Percentiles rank a stretch among this genome's conserved stretches.
Evolutionary conservation across 1,140 invertebrate genomes (phyloP).

Genomic region (Camponotus vicinus): DNA sequence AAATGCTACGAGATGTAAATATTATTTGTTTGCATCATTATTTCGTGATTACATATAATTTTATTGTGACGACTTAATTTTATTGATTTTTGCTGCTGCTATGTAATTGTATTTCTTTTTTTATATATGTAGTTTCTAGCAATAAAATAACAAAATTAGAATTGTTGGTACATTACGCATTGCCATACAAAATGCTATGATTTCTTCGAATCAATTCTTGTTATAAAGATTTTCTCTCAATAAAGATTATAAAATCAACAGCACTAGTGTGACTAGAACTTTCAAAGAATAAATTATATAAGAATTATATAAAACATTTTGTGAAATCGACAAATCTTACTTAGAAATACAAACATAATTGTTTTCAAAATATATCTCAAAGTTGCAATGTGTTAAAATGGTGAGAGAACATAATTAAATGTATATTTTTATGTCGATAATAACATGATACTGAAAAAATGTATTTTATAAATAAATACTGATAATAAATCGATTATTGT

Average conservation of each 20-base stretch:
- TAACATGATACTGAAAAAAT: background rate
- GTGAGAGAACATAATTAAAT: background rate
- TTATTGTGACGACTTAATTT: background rate
- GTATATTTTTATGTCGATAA: background rate
- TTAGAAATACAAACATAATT: background rate
- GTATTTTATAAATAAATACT: conserved; percentile 18
- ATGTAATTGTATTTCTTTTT: background rate
- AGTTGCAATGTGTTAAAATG: background rate
- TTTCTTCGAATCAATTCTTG: background rate
- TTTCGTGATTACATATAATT: background rate
- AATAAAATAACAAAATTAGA: background rate
- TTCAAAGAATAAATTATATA: background rate
- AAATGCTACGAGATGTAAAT: background rate
- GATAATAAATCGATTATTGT: background rate
- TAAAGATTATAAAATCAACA: conserved; percentile 23
- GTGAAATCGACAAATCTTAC: background rate
- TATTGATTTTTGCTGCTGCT: background rate
- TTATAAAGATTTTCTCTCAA: background rate
- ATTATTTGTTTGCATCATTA: background rate
- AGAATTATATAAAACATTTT: conserved; percentile 13
- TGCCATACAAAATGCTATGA: background rate
- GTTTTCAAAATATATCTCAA: background rate
- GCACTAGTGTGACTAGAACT: conserved; percentile 55
- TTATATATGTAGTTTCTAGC: background rate
- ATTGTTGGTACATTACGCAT: background rate